Evolutionary conservation across 2,113 vertebrate genomes (phyloP), one percentile per base, ranked within the genome.

Genomic region (Heptranchias perlo): DNA sequence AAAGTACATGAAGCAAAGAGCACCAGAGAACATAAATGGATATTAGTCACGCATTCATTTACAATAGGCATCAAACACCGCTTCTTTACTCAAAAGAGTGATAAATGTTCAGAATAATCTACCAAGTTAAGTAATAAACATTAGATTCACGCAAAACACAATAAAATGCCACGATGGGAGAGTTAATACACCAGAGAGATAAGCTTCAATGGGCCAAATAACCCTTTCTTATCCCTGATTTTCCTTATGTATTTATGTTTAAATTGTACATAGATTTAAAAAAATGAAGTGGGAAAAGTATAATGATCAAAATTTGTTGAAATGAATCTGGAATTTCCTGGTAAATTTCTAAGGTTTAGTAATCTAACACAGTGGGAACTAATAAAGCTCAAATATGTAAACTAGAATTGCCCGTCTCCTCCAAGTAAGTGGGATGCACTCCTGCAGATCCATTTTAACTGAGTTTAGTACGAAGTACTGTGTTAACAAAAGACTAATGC

Each of bases 401-500:
- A n/a, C n/a, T 39, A 10, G 61, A 64, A 61, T 94, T 64, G n/a
- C 91, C 35, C 54, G 28, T n/a, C n/a, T 21, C n/a, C 58, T n/a
- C 58, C 35, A 61, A 64, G 58, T 94, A 21, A 23, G 61, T 18
- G 91, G 35, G 44, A 54, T 58, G 87, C 52, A 61, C 49, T 94
- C 54, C 61, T 64, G 61, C 54, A 91, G 87, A 58, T 91, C 52
- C 49, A 91, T 94, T 94, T 94, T 94, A 64, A 39, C 35, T 64
- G 58, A 64, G 39, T 94, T 94, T 64, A 94, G 91, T 94, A 16
- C 61, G 39, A 44, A 39, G 61, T 7, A 94, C n/a, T 31, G 44
- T 94, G 61, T 64, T 62, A 94, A 94, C 91, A 94, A 94, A 94
- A 94, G 91, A 94, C 61, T 62, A 94, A 91, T 91, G 87, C 87